Evolutionary conservation across 2,113 vertebrate genomes (phyloP).

Genomic region (Corythoichthys intestinalis): DNA sequence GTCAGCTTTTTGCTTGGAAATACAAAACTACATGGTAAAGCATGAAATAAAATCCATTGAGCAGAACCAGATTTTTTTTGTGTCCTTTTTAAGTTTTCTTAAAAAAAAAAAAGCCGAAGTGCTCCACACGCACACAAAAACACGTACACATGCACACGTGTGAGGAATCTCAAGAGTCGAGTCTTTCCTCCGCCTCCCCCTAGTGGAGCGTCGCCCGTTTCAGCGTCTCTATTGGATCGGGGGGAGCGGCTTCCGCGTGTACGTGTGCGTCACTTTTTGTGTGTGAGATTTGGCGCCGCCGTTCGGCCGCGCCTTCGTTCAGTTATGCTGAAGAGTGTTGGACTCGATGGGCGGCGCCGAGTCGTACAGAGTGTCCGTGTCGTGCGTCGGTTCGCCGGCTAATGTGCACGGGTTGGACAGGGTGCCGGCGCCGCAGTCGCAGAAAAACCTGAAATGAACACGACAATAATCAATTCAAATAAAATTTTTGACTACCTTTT

Average conservation of each 20-base stretch:
- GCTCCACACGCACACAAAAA: slow-evolving; percentile 69
- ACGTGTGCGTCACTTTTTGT: slow-evolving; percentile 14
- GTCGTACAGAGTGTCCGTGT: slow-evolving; percentile 99
- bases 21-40: slow-evolving; percentile 99
- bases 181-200: slow-evolving; percentile 51
- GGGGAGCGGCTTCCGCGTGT: slow-evolving; percentile 7
- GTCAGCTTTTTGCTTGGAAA: slow-evolving; percentile 97
- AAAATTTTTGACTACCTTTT: no score
- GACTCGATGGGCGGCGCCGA: slow-evolving; percentile 99
- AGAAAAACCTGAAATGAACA: slow-evolving; percentile 86
- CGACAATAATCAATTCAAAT: background rate
- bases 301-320: slow-evolving; percentile 64
- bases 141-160: slow-evolving; percentile 15
- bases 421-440: slow-evolving; percentile 98
- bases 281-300: slow-evolving; percentile 43
- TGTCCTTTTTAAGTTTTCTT: slow-evolving; percentile 15
- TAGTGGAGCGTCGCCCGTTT: slow-evolving; percentile 30
- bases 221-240: background rate
- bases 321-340: slow-evolving; percentile 99
- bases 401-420: slow-evolving; percentile 98
- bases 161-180: background rate
- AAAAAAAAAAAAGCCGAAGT: slow-evolving; percentile 92
- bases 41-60: slow-evolving; percentile 99
- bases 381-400: slow-evolving; percentile 97
- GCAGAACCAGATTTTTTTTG: slow-evolving; percentile 74